phyloP scores from a whole-genome alignment of 1,140 invertebrate species.

The Drosophila lini region DNA sequence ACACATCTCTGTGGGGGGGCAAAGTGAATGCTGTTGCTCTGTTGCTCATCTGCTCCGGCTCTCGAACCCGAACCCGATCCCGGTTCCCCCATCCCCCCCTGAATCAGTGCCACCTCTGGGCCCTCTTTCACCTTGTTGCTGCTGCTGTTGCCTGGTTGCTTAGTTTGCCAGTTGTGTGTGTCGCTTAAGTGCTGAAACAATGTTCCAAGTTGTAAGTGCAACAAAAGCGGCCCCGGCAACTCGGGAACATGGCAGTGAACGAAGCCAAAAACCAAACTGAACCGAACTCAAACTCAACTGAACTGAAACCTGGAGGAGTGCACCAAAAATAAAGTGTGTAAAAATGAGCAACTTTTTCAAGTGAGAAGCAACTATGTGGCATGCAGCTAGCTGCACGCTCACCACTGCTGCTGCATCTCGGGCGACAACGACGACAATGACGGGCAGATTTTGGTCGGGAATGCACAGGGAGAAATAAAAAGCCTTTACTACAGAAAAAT shows the following conservation, averaged over 20 bases:
- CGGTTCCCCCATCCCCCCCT: neutral
- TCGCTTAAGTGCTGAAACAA: constrained; percentile 83
- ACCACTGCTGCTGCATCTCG: constrained; percentile 21
- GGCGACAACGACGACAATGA: constrained; percentile 54
- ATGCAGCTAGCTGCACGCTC: constrained; percentile 43
- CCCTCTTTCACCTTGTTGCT: constrained; percentile 38
- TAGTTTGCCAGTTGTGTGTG: constrained; percentile 64
- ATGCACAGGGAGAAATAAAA: constrained; percentile 2
- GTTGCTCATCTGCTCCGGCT: constrained; percentile 33
- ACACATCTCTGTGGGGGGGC: constrained; percentile 68
- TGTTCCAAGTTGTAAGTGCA: constrained; percentile 82
- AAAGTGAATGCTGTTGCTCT: constrained; percentile 52
- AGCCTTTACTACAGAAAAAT: neutral
- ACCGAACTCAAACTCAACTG: constrained; percentile 24
- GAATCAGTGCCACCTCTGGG: constrained; percentile 26
- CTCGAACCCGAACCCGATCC: constrained; percentile 23
- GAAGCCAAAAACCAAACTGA: constrained; percentile 38
- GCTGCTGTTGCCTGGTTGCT: constrained; percentile 15
- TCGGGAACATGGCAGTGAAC: constrained; percentile 43
- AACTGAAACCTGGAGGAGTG: constrained; percentile 46
- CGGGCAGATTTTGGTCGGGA: constrained; percentile 49
- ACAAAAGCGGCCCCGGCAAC: constrained; percentile 49
- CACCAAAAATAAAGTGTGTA: constrained; percentile 82
- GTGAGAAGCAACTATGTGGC: constrained; percentile 78
- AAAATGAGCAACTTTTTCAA: constrained; percentile 82